Evolutionary conservation across 53 echinoderm and acorn worm genomes (phyloP), one percentile per base, ranked within the genome.

Genomic region (Apostichopus leukothele): DNA sequence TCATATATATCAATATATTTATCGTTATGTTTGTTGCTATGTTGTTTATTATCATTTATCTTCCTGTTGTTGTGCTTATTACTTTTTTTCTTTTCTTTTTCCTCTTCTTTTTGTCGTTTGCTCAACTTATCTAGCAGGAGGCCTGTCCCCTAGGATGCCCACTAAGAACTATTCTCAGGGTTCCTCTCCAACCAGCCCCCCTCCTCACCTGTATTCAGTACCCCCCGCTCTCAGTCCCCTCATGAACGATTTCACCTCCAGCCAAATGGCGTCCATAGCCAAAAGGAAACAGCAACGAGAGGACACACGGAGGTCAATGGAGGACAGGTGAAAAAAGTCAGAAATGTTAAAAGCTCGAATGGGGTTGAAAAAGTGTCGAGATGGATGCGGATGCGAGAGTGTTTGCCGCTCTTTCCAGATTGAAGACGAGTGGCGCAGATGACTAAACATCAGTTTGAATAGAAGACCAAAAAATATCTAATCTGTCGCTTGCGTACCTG

Each of bases 251-350:
- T 96, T 96, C 90, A 90, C 93, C 84, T 91, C 93, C 51, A 88
- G 80, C 51, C 96, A 96, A 75, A 84, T 93, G 67, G 96, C 96
- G 26, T 93, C 96, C 80, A 93, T 96, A 63, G 96, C 96, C 7
- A 91, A 89, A 39, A 89, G 90, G 63, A 92, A 92, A 79, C 91
- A 93, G 61, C 96, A 95, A 74, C 76, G 87, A 20, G 87, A 86
- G 52, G 14, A 39, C 10, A 27, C 75, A 9, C 60, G 60, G 5
- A 52, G 60, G 26, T 84, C 61, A 25, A 13, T 84, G 27, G 84
- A 84, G 14, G 84, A 84, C 39, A 84, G 84, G 25, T 84, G 84
- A 84, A 51, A 76, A 19, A 5, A 10, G 75, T 20, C 75, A 39
- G 39, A 39, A 39, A 39, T 39, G 39, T 39, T 39, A 39, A 39